phyloP scores from a whole-genome alignment of 2,113 vertebrate genomes.

The Corydoras maculifer region DNA sequence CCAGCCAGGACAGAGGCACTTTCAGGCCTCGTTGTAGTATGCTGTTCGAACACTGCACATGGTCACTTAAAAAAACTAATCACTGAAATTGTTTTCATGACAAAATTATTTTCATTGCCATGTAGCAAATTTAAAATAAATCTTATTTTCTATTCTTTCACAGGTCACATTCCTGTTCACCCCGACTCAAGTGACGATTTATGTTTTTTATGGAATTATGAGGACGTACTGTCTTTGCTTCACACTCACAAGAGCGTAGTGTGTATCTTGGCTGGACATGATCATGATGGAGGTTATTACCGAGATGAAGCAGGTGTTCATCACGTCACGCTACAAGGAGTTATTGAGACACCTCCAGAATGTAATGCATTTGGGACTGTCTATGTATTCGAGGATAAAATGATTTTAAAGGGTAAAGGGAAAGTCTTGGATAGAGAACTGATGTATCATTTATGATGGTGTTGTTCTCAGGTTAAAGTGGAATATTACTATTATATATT shows the following conservation, averaged over 20 bases:
- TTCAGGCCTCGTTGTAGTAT: too few relatives aligned
- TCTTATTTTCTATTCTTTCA: conserved; percentile 6
- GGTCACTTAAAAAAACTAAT: too few relatives aligned
- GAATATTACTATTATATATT: too few relatives aligned
- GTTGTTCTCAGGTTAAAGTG: too few relatives aligned
- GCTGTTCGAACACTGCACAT: too few relatives aligned
- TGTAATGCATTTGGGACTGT: conserved; percentile 79
- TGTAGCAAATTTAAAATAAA: too few relatives aligned
- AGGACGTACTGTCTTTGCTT: conserved; percentile 67
- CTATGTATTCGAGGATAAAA: conserved; percentile 77
- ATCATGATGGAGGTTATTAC: conserved; percentile 79
- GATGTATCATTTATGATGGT: conserved; percentile 38
- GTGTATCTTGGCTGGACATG: conserved; percentile 82
- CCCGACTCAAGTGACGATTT: conserved; percentile 63
- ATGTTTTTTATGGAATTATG: conserved; percentile 85
- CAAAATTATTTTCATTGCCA: too few relatives aligned
- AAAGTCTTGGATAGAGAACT: conserved; percentile 72
- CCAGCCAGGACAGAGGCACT: too few relatives aligned
- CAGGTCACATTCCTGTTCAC: conserved; percentile 87
- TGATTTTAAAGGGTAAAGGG: conserved; percentile 81
- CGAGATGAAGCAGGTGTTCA: conserved; percentile 74
- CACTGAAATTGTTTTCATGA: too few relatives aligned
- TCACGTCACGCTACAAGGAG: conserved; percentile 78
- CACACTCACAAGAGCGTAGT: conserved; percentile 76
- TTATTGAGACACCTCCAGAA: conserved; percentile 81